Percentiles rank a stretch among this genome's conserved stretches.
Conservation (phyloP, 2,113 vertebrate species). For the Megalops atlanticus region DNA sequence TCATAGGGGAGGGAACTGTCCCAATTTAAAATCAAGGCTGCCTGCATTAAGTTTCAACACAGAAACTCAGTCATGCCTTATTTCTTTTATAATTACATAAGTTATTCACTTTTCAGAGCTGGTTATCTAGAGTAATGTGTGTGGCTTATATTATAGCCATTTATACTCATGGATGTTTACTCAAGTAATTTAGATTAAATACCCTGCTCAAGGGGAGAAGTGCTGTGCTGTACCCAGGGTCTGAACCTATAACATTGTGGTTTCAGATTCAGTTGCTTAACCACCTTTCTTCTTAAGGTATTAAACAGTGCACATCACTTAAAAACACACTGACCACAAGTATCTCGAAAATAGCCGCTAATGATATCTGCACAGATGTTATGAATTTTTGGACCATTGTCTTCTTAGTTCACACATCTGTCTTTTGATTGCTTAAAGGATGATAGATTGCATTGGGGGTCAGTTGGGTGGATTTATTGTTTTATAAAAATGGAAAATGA, state of each 20-base stretch:
- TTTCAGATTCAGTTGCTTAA: neutral
- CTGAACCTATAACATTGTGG: neutral
- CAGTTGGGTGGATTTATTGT: neutral
- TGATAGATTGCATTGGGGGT: too few relatives aligned
- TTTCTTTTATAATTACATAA: neutral
- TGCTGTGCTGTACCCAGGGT: neutral
- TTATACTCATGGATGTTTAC: neutral
- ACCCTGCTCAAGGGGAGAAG: neutral
- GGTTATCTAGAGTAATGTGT: neutral
- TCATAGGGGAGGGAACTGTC: neutral
- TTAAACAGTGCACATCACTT: too few relatives aligned
- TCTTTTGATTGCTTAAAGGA: neutral
- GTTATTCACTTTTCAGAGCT: neutral
- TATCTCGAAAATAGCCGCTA: neutral
- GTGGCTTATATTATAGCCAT: neutral
- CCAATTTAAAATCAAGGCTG: neutral
- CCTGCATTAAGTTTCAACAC: neutral
- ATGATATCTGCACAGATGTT: neutral
- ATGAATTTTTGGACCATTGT: too few relatives aligned
- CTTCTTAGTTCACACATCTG: too few relatives aligned
- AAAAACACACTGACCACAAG: neutral
- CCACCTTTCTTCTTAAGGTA: too few relatives aligned
- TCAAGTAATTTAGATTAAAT: neutral
- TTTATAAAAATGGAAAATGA: neutral
- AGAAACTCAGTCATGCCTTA: neutral